Evolutionary conservation across 2,797 vertebrate species (phyloP).

Genomic region (Sylvia borin): DNA sequence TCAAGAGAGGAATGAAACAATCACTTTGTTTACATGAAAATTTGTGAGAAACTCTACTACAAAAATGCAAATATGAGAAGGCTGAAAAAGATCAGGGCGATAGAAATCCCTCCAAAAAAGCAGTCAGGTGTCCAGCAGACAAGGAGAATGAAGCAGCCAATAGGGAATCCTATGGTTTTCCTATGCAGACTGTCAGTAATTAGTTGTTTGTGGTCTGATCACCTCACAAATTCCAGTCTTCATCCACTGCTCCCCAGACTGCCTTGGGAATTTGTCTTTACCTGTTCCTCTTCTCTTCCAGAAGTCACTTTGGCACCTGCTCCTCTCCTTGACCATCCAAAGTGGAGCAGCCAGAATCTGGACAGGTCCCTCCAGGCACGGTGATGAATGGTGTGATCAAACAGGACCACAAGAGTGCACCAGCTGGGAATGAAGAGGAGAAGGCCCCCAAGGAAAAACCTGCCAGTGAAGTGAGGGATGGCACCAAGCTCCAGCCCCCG

Average conservation of each 20-base stretch:
- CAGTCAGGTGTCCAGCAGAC: background rate
- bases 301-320: background rate
- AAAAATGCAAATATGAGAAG: too few relatives aligned
- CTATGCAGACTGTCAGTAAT: background rate
- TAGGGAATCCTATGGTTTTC: background rate
- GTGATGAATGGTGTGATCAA: conserved; percentile 79
- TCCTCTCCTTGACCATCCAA: conserved; percentile 3
- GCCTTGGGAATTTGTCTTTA: background rate
- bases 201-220: background rate
- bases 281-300: background rate
- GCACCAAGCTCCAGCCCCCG: conserved; percentile 53
- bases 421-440: conserved; percentile 63
- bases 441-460: conserved; percentile 35
- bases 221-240: background rate
- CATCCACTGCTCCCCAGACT: background rate
- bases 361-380: background rate
- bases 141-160: background rate
- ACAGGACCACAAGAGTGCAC: conserved; percentile 50
- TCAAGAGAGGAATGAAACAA: too few relatives aligned
- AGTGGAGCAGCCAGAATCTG: conserved; percentile 47
- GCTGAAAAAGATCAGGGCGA: too few relatives aligned
- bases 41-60: too few relatives aligned
- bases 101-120: background rate
- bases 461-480: conserved; percentile 48
- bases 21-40: too few relatives aligned